Evolutionary conservation across 1,140 invertebrate species (phyloP).

Genomic region (Drosophila asahinai): DNA sequence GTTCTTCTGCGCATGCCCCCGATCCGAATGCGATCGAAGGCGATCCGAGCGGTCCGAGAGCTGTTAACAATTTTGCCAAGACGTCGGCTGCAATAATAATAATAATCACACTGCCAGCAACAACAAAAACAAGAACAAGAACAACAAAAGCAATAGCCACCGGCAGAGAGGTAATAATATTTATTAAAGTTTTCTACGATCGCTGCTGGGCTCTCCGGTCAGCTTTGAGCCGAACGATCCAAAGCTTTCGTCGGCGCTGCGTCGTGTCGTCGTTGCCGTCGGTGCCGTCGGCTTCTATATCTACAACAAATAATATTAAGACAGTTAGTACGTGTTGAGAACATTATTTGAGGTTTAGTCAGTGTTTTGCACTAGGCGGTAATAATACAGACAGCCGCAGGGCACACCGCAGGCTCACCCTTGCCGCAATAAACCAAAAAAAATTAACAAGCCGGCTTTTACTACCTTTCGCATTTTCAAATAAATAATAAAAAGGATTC

Average conservation of each 20-base stretch:
- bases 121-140: conserved; percentile 37
- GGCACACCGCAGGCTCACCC: conserved; percentile 45
- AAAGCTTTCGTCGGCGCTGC: conserved; percentile 44
- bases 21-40: conserved; percentile 49
- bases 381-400: conserved; percentile 71
- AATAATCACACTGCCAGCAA: conserved; percentile 29
- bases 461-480: neutral
- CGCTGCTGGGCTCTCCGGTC: conserved; percentile 14
- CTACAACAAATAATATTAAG: conserved; percentile 84
- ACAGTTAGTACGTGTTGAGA: conserved; percentile 85
- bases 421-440: neutral
- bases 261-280: conserved; percentile 29
- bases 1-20: conserved; percentile 53
- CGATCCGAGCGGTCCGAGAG: conserved; percentile 47
- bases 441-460: conserved; percentile 15
- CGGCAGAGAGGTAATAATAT: conserved; percentile 59
- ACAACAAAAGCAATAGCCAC: conserved; percentile 32
- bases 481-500: conserved; percentile 24
- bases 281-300: conserved; percentile 78
- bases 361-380: conserved; percentile 82
- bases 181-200: conserved; percentile 74
- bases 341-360: conserved; percentile 85
- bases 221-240: conserved; percentile 52
- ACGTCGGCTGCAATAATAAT: conserved; percentile 54
- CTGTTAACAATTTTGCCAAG: conserved; percentile 81